These are phyloP conservation scores for Callimico goeldii DNA, from an alignment of 2,797 vertebrate genomes.

Conservation along the genomic window DNA sequence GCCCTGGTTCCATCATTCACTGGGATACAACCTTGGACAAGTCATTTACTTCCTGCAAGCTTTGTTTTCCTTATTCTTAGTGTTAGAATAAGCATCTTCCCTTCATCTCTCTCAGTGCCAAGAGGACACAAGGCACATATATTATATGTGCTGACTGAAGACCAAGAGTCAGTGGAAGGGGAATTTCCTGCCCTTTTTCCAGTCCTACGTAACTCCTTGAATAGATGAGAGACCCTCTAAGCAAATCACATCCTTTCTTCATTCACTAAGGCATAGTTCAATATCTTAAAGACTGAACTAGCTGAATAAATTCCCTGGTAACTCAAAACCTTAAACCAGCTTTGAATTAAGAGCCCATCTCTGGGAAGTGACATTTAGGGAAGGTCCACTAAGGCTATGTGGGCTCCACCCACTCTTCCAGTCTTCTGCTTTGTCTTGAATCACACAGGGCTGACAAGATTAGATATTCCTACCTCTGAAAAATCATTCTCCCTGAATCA, in stretches of 20 bases:
- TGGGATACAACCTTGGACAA: background rate
- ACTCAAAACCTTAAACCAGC: background rate
- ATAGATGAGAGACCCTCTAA: background rate
- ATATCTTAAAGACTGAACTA: background rate
- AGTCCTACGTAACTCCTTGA: background rate
- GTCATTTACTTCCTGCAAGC: background rate
- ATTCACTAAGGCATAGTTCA: background rate
- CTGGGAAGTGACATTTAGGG: background rate
- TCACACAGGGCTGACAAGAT: no score
- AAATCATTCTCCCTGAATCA: background rate
- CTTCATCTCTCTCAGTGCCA: background rate
- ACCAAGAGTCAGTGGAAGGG: background rate
- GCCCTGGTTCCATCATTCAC: background rate
- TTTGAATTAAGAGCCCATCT: background rate
- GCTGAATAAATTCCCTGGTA: background rate
- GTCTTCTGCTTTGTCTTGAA: background rate
- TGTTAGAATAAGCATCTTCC: background rate
- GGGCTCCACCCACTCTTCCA: background rate
- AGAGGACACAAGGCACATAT: background rate
- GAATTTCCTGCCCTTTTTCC: background rate
- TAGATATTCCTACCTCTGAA: background rate
- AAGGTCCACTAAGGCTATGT: fast-evolving
- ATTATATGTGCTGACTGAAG: background rate
- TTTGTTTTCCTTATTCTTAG: background rate
- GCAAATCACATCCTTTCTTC: background rate